These are phyloP conservation scores for Diloba caeruleocephala DNA, from an alignment of 2,888 invertebrate genomes.

Conservation along the genomic window DNA sequence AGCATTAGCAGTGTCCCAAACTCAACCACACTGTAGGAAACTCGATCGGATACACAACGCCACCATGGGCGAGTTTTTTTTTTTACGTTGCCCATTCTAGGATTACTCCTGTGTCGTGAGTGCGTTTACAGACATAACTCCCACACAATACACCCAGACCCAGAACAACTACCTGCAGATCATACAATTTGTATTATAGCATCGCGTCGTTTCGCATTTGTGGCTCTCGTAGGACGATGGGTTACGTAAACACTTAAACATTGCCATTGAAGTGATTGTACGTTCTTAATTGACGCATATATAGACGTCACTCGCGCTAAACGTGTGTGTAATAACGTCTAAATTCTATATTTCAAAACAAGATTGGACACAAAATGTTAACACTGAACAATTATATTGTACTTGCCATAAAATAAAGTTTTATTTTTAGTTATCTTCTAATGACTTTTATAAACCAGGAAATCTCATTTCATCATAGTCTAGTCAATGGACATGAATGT, in stretches of 20 bases:
- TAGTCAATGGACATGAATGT: constrained; percentile 72
- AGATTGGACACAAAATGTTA: constrained; percentile 45
- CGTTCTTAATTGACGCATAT: constrained; percentile 2
- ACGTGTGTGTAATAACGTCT: constrained; percentile 5
- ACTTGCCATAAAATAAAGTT: constrained; percentile 68
- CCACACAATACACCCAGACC: too few species aligned
- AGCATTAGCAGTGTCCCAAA: too few species aligned
- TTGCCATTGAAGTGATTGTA: background rate
- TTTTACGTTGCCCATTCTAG: too few species aligned
- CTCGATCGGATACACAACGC: too few species aligned
- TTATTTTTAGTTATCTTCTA: constrained; percentile 54
- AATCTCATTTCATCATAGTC: constrained; percentile 66
- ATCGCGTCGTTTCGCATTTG: background rate
- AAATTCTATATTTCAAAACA: constrained; percentile 28
- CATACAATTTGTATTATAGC: constrained; percentile 1
- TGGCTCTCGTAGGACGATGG: constrained; percentile 4
- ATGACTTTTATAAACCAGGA: constrained; percentile 43
- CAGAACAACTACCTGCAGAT: too few species aligned
- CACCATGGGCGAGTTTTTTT: too few species aligned
- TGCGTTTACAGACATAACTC: too few species aligned
- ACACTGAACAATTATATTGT: constrained; percentile 59
- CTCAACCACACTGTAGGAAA: too few species aligned
- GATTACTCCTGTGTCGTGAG: too few species aligned
- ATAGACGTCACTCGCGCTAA: constrained; percentile 2
- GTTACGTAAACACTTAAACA: constrained; percentile 1